Evolutionary conservation across 92 coral and sea anemone genomes (phyloP).

Genomic region (Umimayanthus kanabou): DNA sequence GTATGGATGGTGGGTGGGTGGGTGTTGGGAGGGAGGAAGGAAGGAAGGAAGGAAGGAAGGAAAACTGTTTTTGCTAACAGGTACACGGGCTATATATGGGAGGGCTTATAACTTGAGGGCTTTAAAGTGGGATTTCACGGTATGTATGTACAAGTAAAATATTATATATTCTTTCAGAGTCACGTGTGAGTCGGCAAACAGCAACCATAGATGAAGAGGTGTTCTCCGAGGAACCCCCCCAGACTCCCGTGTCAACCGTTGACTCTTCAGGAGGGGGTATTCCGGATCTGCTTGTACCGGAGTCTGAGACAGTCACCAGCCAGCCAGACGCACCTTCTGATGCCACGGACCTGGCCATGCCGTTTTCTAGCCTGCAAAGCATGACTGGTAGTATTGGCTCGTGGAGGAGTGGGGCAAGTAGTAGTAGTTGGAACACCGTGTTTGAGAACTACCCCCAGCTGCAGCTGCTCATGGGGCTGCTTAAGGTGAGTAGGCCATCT

Average conservation of each 20-base stretch:
- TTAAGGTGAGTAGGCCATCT: slow-evolving; percentile 59
- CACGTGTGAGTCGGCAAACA: slow-evolving; percentile 72
- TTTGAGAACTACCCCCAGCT: slow-evolving; percentile 82
- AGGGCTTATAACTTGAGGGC: not conserved
- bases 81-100: too few species aligned
- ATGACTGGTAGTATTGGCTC: slow-evolving; percentile 71
- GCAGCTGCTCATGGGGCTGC: slow-evolving; percentile 71
- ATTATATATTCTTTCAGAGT: slow-evolving; percentile 45
- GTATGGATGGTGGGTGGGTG: too few species aligned
- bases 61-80: too few species aligned
- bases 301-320: slow-evolving; percentile 59
- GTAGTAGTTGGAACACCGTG: slow-evolving; percentile 76
- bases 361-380: slow-evolving; percentile 75
- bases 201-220: slow-evolving; percentile 90
- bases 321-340: slow-evolving; percentile 79
- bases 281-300: slow-evolving; percentile 37
- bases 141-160: too few species aligned
- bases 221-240: slow-evolving; percentile 57
- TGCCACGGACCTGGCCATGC: slow-evolving; percentile 56
- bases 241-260: slow-evolving; percentile 34
- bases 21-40: too few species aligned
- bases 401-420: slow-evolving; percentile 88
- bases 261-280: slow-evolving; percentile 37
- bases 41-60: too few species aligned
- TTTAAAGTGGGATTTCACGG: too few species aligned